Conservation (phyloP, 2,113 vertebrate genomes). For the Neolamprologus toae region DNA sequence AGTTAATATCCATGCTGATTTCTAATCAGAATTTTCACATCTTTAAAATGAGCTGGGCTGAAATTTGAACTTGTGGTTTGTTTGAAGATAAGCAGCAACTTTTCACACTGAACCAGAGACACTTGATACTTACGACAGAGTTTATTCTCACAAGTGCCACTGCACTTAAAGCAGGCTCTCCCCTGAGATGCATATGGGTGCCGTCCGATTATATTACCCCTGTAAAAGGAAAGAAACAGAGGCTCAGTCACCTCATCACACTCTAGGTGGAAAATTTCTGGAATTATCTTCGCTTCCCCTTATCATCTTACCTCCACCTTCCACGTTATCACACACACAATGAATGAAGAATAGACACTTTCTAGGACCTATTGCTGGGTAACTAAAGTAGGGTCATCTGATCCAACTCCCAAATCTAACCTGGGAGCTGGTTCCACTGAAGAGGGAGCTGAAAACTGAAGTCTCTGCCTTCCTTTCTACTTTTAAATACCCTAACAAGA, state of each 20-base stretch:
- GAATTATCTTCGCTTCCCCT: neutral
- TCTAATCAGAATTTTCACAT: neutral
- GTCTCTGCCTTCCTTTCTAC: rapidly evolving
- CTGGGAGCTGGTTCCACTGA: neutral
- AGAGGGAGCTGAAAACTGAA: neutral
- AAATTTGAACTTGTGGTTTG: neutral
- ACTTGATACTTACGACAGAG: conserved; percentile 73
- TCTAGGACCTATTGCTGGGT: neutral
- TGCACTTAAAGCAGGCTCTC: conserved; percentile 43
- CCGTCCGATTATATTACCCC: conserved; percentile 15
- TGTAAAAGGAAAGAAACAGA: neutral
- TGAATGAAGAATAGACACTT: neutral
- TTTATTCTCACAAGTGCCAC: conserved; percentile 26
- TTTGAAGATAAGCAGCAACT: neutral
- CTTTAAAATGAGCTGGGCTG: neutral
- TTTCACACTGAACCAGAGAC: neutral
- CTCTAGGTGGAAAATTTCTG: neutral
- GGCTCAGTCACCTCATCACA: neutral
- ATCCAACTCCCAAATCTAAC: neutral
- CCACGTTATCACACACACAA: neutral
- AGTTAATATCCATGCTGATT: neutral
- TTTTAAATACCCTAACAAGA: rapidly evolving
- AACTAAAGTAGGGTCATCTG: no score
- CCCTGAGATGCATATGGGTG: conserved; percentile 47
- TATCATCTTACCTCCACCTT: neutral